phyloP scores from a whole-genome alignment of 2,113 vertebrate species.

The Casuarius casuarius region DNA sequence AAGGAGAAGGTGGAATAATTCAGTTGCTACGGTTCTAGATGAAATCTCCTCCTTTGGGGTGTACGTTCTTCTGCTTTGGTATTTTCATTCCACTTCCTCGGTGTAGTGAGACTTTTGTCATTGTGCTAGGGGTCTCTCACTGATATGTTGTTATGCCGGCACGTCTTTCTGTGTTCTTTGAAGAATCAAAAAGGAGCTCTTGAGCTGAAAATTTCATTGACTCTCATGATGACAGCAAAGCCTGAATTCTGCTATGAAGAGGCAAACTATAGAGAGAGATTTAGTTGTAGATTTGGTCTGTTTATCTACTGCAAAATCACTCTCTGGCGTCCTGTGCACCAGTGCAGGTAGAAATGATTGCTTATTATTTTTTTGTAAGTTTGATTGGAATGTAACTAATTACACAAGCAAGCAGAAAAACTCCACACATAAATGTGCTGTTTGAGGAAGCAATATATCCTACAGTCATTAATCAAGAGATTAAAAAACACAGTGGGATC shows the following conservation, averaged over 20 bases:
- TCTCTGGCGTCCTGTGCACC: constrained; percentile 25
- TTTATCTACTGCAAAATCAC: constrained; percentile 49
- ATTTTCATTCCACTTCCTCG: constrained; percentile 20
- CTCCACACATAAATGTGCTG: constrained; percentile 12
- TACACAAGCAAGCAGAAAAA: constrained; percentile 27
- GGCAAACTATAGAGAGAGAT: constrained; percentile 7
- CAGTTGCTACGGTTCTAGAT: not conserved
- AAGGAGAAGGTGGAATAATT: constrained; percentile 23
- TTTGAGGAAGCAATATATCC: constrained; percentile 24
- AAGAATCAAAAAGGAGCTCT: constrained; percentile 31
- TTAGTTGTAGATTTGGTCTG: constrained; percentile 21
- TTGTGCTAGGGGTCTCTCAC: not conserved
- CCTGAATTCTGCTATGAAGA: constrained; percentile 25
- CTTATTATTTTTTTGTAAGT: constrained; percentile 69
- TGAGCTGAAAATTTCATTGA: constrained; percentile 15
- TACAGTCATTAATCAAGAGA: constrained; percentile 54
- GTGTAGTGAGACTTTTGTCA: not conserved
- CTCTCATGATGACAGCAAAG: constrained; percentile 29
- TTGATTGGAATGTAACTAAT: constrained; percentile 72
- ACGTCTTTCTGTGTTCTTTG: not conserved
- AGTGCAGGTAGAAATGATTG: constrained; percentile 60
- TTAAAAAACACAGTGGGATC: constrained; percentile 10
- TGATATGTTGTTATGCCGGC: not conserved
- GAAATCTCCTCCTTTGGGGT: not conserved
- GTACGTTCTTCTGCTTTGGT: constrained; percentile 6